phyloP scores from a whole-genome alignment of 2,113 vertebrate genomes.

The Lepus timidus region DNA sequence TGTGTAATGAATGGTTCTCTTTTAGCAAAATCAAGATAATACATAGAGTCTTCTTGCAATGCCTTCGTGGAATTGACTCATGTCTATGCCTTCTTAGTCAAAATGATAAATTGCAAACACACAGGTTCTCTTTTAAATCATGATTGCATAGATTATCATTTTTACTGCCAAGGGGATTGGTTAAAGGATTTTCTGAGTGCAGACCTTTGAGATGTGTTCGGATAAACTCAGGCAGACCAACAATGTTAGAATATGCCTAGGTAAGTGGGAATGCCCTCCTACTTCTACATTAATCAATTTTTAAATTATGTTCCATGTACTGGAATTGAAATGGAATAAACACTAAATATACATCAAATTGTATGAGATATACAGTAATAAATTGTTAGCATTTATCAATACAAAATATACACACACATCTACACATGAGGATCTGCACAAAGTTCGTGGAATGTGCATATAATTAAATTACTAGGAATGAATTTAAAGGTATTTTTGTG shows the following conservation, averaged over 20 bases:
- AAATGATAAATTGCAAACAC: constrained; percentile 63
- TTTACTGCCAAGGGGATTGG: background rate
- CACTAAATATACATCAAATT: background rate
- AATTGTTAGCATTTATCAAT: background rate
- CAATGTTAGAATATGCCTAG: background rate
- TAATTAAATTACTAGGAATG: no score
- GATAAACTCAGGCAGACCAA: background rate
- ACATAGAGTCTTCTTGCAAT: constrained; percentile 49
- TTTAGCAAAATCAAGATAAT: constrained; percentile 70
- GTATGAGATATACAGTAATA: background rate
- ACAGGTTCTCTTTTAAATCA: constrained; percentile 43
- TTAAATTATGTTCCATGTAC: background rate
- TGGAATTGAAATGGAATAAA: background rate
- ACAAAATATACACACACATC: background rate
- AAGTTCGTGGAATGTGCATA: no score
- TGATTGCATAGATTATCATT: constrained; percentile 35
- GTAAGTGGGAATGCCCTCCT: background rate
- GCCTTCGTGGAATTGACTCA: constrained; percentile 36
- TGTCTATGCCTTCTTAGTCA: constrained; percentile 37
- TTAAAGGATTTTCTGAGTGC: background rate
- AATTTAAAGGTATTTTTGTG: no score
- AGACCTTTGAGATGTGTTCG: constrained; percentile 23
- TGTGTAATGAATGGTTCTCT: constrained; percentile 62
- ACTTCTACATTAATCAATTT: background rate
- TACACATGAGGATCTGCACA: background rate